Conservation (phyloP, 1,140 invertebrate species). For the Heliconius himera region DNA sequence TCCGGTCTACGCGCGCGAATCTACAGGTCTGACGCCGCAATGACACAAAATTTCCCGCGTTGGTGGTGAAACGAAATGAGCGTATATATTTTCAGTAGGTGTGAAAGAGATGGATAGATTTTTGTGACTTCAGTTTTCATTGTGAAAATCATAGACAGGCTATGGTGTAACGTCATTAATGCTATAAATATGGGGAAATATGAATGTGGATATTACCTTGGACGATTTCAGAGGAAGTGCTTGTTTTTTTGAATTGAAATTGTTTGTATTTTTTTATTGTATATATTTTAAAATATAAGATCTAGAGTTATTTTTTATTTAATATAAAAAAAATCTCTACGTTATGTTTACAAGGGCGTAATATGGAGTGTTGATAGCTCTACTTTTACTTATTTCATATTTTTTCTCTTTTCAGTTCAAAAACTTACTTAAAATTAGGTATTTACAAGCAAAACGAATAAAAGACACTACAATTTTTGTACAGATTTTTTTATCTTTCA, state of each 20-base stretch:
- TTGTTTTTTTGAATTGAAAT: background rate
- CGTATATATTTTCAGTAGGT: slow-evolving; percentile 15
- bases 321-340: too few relatives aligned
- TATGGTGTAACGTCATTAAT: slow-evolving; percentile 44
- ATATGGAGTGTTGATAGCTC: too few relatives aligned
- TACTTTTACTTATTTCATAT: too few relatives aligned
- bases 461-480: too few relatives aligned
- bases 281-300: background rate
- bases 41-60: slow-evolving; percentile 66
- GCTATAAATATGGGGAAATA: slow-evolving; percentile 37
- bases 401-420: too few relatives aligned
- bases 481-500: too few relatives aligned
- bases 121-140: slow-evolving; percentile 10
- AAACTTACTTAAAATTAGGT: too few relatives aligned
- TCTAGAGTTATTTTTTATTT: too few relatives aligned
- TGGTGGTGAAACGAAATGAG: slow-evolving; percentile 47
- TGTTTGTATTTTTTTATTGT: background rate
- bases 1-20: slow-evolving; percentile 61
- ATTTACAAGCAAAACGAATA: too few relatives aligned
- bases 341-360: too few relatives aligned
- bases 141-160: slow-evolving; percentile 33
- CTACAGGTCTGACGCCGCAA: slow-evolving; percentile 72
- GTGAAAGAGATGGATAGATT: slow-evolving; percentile 46
- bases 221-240: slow-evolving; percentile 19
- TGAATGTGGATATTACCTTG: slow-evolving; percentile 35